These are phyloP conservation scores for Ceratina australensis DNA, from an alignment of 1,140 invertebrate genomes.

Conservation along the genomic window DNA sequence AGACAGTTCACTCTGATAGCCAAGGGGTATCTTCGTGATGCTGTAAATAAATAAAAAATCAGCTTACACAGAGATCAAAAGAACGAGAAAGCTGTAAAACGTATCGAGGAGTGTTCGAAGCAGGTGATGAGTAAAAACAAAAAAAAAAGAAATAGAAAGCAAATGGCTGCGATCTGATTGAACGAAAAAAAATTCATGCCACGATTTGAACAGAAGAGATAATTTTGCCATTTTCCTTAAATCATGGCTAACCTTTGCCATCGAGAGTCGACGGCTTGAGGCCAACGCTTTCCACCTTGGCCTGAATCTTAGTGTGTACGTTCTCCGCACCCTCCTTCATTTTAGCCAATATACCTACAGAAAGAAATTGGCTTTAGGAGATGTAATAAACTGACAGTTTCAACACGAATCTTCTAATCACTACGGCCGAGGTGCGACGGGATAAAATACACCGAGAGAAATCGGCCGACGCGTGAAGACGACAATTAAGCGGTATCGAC, in stretches of 20 bases:
- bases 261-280: conserved; percentile 80
- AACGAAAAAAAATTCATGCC: conserved; percentile 50
- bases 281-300: conserved; percentile 90
- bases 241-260: conserved; percentile 82
- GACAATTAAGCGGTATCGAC: too few species aligned
- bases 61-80: neutral
- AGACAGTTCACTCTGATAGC: too few species aligned
- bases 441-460: conserved; percentile 10
- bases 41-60: too few species aligned
- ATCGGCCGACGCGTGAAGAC: too few species aligned
- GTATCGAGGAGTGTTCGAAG: neutral
- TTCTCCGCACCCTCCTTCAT: conserved; percentile 98
- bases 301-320: conserved; percentile 95
- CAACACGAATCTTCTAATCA: conserved; percentile 41
- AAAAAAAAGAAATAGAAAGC: conserved; percentile 36
- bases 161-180: conserved; percentile 19
- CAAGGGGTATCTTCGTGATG: too few species aligned
- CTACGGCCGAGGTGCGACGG: conserved; percentile 18
- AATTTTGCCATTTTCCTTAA: conserved; percentile 38
- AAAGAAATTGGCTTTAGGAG: conserved; percentile 68
- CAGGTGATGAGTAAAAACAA: conserved; percentile 1
- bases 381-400: conserved; percentile 6
- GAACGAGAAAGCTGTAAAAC: neutral
- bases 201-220: conserved; percentile 30
- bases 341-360: conserved; percentile 92